Base-by-base conservation (phyloP, 2,113 vertebrate genomes). In the Hemibagrus wyckioides region DNA sequence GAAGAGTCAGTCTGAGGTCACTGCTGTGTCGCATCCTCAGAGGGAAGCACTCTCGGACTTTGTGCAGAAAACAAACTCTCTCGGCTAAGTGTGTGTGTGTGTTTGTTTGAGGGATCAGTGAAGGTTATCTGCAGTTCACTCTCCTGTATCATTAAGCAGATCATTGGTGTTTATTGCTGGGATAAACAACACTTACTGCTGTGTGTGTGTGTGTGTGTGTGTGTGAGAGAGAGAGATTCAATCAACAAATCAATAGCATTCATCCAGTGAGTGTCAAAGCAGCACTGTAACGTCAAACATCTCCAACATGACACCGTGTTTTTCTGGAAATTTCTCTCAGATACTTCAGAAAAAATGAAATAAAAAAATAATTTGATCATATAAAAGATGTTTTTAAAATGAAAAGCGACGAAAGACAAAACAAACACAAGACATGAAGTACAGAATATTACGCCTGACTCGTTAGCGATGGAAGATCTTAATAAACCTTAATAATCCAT, bases 221-320 rank as follows among this genome's bases (percentile, higher is more conserved):
- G 69, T 73, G 69, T 52, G 41, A 17, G 54, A 41, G 36, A 44
- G 21, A n/a, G 36, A 63, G 80, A 63, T 82, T 63, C 63, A 82
- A 82, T 82, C 57, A 63, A 82, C 54, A 82, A 44, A 82, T 82
- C 80, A 82, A 82, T 63, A 82, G 39, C 36, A 39, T 57, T 39
- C n/a, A 57, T 57, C 48, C 75, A 59, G 57, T 14, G 56, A 63
- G 15, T 82, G 80, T 82, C 57, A 63, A n/a, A 63, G 57, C 63
- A 15, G 15, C n/a, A 21, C 21, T 59, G 30, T 59, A 36, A 28
- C 1, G 7, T 63, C 57, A 44, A 9, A 52, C 75, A 77, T 77
- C 25, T 44, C 36, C 36, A 44, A 44, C 56, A 17, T 5, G 61
- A 65, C 15, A 21, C 63, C 19, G 14, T 33, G 33, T 59, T 23